phyloP scores from a whole-genome alignment of 2,113 vertebrate genomes.

The Apistogramma diplotaenia region DNA sequence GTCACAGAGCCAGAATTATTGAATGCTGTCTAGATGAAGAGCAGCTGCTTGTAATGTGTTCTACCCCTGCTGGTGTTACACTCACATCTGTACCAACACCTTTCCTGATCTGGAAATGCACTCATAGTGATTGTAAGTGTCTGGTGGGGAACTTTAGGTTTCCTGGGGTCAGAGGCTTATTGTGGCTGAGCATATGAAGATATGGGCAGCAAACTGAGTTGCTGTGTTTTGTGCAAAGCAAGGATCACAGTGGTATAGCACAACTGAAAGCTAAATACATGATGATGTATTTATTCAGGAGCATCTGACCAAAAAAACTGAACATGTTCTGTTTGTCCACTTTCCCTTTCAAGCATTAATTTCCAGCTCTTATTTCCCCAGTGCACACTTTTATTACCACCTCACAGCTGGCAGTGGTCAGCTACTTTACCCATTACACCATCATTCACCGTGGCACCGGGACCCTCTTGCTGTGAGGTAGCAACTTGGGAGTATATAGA shows the following conservation, averaged over 20 bases:
- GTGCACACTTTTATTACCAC: neutral
- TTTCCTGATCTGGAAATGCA: too few species aligned
- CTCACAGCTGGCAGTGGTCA: neutral
- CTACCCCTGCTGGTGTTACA: too few species aligned
- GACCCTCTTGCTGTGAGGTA: neutral
- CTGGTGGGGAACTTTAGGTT: neutral
- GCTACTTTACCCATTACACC: neutral
- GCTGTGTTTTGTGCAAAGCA: neutral
- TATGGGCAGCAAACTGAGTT: neutral
- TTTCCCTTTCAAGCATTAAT: neutral
- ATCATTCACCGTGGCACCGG: neutral
- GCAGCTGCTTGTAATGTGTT: too few species aligned
- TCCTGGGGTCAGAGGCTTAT: neutral
- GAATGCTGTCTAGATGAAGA: neutral
- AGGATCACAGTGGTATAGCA: neutral
- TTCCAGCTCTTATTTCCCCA: neutral
- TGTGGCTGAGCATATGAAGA: neutral
- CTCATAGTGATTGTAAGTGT: too few species aligned
- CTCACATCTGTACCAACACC: too few species aligned
- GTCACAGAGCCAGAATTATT: fast-evolving
- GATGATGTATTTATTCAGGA: neutral
- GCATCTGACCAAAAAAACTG: neutral
- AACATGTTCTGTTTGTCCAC: neutral
- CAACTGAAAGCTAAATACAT: neutral
- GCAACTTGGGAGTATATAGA: neutral